Evolutionary conservation across 2,797 vertebrate species (phyloP), one percentile per base, ranked within the genome.

Genomic region (Sebastes baramenuke): DNA sequence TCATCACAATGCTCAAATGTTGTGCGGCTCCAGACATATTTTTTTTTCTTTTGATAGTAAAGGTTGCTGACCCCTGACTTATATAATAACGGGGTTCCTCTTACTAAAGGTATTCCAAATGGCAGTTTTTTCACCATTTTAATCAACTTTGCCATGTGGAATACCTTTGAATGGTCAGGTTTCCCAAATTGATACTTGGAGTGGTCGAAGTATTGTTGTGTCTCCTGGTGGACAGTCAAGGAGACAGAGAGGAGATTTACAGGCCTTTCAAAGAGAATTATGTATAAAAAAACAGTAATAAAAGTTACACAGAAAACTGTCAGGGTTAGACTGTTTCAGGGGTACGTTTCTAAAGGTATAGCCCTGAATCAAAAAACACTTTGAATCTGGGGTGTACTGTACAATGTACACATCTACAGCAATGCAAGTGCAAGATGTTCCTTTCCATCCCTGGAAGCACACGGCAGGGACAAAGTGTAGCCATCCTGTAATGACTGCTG

Each of bases 401-500:
- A 14, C 13, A 20, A 34, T 46, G 4, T 25, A 30, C 4, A 46
- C 10, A 38, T 38, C 36, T 14, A 38, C 36, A 38, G 36, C 36
- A 38, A 38, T 38, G 36, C 5, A 34, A 18, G 13, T 14, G 1
- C 10, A 38, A 34, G 7, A 5, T 62, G 38, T 61, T 22, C n/a
- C 2, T 42, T 29, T 38, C 36, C 3, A 30, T 13, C 42, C 22
- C 24, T 16, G 6, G 13, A 75, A 42, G n/a, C 7, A 27, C 4
- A 8, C 2, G 2, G 13, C 30, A 25, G 9, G 16, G 7, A 12
- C n/a, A 58, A 38, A 29, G 18, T 14, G 59, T 27, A 20, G 60
- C 65, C 27, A 4, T 71, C 54, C 52, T 68, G 80, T 78, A 64
- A 66, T 16, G 25, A 60, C 42, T 54, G 69, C 72, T 78, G 54